Base-by-base conservation (phyloP, 1,140 invertebrate genomes). In the Caerostris darwini region DNA sequence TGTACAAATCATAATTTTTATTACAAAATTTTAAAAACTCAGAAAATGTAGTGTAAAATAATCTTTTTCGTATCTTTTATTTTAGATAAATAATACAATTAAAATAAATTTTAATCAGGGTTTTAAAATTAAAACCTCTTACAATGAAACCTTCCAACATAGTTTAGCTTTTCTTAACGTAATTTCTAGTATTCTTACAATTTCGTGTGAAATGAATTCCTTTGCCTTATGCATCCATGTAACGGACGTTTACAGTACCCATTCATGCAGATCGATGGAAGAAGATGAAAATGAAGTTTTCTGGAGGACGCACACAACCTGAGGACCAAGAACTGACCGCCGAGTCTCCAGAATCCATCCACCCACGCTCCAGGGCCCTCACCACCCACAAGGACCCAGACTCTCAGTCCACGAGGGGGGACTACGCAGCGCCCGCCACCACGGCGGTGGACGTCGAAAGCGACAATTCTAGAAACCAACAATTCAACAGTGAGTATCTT, bases 381-480 rank as follows among this genome's bases (percentile, higher is more conserved):
- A 50, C 54, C 59, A 56, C 5, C 54, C 61, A 34, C 77, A 88
- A 8, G 3, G 93, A 94, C 19, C 56, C 59, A 1, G 93, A 94
- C 53, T 90, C 93, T 5, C 93, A 94, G n/a, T 94, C 93, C 2
- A 94, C 93, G 7, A 85, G 59, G 50, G 93, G 93, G n/a, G 88
- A 94, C 81, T 94, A 94, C 34, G 93, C 93, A 5, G 77, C 93
- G 5, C 93, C 93, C 17, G 56, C 58, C 8, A 57, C 3, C 6
- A 10, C 19, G 5, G 7, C 61, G 19, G 58, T 56, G n/a, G 86
- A 56, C 8, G 14, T 81, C 1, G 83, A 93, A 10, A 53, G 58
- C 53, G 92, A 87, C 12, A 88, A 53, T 8, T 81, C 14, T 82
- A n/a, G 61, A 7, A 17, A 19, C 57, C 86, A 92, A 58, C 91